A percentile compares a stretch with the other conserved stretches of the same genome.
Conservation (phyloP, 2,797 vertebrate species). For the Protonibea diacanthus region DNA sequence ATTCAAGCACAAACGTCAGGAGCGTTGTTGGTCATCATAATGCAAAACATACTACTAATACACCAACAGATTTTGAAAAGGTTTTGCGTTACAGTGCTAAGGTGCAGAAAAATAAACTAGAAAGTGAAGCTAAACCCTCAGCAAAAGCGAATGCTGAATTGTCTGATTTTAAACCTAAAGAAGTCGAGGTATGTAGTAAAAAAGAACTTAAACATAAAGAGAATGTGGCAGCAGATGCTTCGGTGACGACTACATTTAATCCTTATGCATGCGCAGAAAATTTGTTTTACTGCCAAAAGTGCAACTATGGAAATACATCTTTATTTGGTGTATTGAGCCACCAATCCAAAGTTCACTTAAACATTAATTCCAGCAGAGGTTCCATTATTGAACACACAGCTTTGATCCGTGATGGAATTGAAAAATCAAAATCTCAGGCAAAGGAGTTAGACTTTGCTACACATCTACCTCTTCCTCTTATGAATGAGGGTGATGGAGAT, state of each 20-base stretch:
- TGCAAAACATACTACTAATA: conserved; percentile 47
- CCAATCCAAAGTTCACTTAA: conserved; percentile 53
- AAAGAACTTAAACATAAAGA: background rate
- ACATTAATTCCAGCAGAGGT: background rate
- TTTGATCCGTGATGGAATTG: conserved; percentile 46
- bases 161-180: conserved; percentile 3
- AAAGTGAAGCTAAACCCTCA: conserved; percentile 13
- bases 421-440: conserved; percentile 38
- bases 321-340: conserved; percentile 66
- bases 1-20: conserved; percentile 51
- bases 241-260: rapidly evolving
- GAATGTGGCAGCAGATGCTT: too few relatives aligned
- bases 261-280: conserved; percentile 34
- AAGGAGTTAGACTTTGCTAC: conserved; percentile 55
- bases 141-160: background rate
- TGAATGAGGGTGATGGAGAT: conserved; percentile 36
- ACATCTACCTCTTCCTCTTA: conserved; percentile 69
- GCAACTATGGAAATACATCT: conserved; percentile 73
- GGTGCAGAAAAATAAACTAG: conserved; percentile 20
- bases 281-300: conserved; percentile 75
- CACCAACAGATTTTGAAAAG: background rate
- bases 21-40: conserved; percentile 67
- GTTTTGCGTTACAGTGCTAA: conserved; percentile 32
- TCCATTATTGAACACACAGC: conserved; percentile 51
- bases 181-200: background rate